A percentile compares a stretch with the other conserved stretches of the same genome.
Conservation (phyloP, 2,113 vertebrate genomes). For the Esox niger region DNA sequence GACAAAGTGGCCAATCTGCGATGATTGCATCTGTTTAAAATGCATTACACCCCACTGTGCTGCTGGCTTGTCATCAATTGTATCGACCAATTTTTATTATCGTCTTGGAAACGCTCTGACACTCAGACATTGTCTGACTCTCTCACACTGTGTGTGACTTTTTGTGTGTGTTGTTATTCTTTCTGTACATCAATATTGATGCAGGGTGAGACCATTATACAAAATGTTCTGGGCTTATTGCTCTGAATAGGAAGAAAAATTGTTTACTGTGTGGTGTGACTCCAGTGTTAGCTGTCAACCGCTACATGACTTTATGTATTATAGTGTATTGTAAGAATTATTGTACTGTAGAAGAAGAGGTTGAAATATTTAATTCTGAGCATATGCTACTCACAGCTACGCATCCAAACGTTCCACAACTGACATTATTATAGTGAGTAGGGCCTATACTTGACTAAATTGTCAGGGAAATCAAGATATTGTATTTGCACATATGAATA, state of each 20-base stretch:
- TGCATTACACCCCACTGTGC: constrained; percentile 61
- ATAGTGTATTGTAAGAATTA: too few species aligned
- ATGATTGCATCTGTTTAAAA: constrained; percentile 70
- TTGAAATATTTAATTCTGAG: too few species aligned
- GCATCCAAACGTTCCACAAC: too few species aligned
- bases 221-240: constrained; percentile 25
- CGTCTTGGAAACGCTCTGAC: constrained; percentile 53
- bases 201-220: constrained; percentile 8
- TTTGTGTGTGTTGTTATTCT: constrained; percentile 2
- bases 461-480: too few species aligned
- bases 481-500: too few species aligned
- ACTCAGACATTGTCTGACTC: constrained; percentile 30
- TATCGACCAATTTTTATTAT: constrained; percentile 58
- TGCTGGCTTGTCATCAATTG: constrained; percentile 66
- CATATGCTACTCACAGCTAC: too few species aligned
- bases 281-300: too few species aligned
- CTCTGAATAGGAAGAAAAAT: constrained; percentile 31
- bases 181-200: constrained; percentile 38
- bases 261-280: constrained; percentile 4
- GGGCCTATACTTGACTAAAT: too few species aligned
- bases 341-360: too few species aligned
- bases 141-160: constrained; percentile 33
- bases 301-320: too few species aligned
- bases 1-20: constrained; percentile 68
- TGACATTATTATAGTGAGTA: too few species aligned